Conservation (phyloP, 2,888 invertebrate species). For the Thecophora atra region DNA sequence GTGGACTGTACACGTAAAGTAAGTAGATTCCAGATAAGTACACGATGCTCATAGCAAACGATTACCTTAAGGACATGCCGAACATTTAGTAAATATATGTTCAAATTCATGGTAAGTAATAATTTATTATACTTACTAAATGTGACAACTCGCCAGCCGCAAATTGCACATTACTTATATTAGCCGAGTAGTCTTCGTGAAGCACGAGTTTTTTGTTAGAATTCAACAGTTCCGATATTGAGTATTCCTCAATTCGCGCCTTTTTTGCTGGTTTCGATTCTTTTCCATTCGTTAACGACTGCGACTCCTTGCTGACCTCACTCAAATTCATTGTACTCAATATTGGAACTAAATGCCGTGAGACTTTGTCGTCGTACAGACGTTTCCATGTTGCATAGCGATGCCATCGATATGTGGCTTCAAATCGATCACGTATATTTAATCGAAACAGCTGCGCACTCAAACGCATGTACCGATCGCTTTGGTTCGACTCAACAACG, state of each 20-base stretch:
- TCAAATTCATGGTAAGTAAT: neutral
- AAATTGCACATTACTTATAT: slow-evolving; percentile 61
- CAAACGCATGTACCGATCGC: slow-evolving; percentile 39
- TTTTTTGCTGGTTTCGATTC: neutral
- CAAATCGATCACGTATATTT: slow-evolving; percentile 55
- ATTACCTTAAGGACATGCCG: slow-evolving; percentile 50
- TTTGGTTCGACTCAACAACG: slow-evolving; percentile 37
- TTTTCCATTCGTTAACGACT: slow-evolving; percentile 4
- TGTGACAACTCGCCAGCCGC: slow-evolving; percentile 62
- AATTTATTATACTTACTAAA: slow-evolving; percentile 47
- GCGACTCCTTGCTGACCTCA: slow-evolving; percentile 32
- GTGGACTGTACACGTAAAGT: slow-evolving; percentile 73
- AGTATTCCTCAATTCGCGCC: neutral
- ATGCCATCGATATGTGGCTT: slow-evolving; percentile 58
- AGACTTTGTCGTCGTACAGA: slow-evolving; percentile 47
- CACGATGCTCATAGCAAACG: slow-evolving; percentile 67
- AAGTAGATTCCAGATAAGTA: slow-evolving; percentile 76
- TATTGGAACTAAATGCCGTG: slow-evolving; percentile 53
- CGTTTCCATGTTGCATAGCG: slow-evolving; percentile 46
- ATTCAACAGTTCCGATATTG: slow-evolving; percentile 9
- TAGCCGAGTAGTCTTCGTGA: slow-evolving; percentile 50
- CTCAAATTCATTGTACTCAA: slow-evolving; percentile 54
- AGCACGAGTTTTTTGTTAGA: slow-evolving; percentile 5
- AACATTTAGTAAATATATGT: slow-evolving; percentile 1
- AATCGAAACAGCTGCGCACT: slow-evolving; percentile 49